Evolutionary conservation across 2,113 vertebrate genomes (phyloP), one percentile per base, ranked within the genome.

Genomic region (Sterna hirundo): DNA sequence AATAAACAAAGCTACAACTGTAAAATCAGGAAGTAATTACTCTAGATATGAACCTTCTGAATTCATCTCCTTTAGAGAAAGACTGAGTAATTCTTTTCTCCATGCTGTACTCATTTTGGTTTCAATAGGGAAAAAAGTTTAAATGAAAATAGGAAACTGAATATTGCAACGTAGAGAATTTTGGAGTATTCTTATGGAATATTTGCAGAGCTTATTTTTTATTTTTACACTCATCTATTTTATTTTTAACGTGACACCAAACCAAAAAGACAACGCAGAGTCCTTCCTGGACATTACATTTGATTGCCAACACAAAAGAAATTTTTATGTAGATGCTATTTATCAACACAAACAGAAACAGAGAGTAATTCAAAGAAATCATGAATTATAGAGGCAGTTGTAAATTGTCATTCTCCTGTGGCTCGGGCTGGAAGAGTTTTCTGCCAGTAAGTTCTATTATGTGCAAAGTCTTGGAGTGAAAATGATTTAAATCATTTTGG

Each of bases 251-350:
- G 26, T 77, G 72, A 88, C 34, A 79, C 11, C 6, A 90, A 72
- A 86, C 6, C 30, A 57, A 47, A 90, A 71, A 96, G 85, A 81
- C 62, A 25, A 92, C 94, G 32, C 27, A 83, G 47, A 88, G 3
- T 19, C 83, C 23, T 97, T 83, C 42, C 60, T 95, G 34, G 44
- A 93, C 97, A 95, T 78, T 82, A n/a, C 23, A 83, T n/a, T 15
- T 79, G 62, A 65, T 36, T 93, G 65, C 5, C 20, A 91, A 86
- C 30, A 88, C 65, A 87, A 81, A 95, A 66, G 9, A 88, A 84
- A 93, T 8, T 57, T 94, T 93, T 91, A 80, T 20, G 6, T 38
- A 55, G 15, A 82, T 80, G 36, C 12, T 90, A 85, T 91, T 91
- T 71, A 94, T 89, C 62, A 92, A 52, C 5, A 90, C 4, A 47